phyloP scores from a whole-genome alignment of 2,797 vertebrate species.

The Serranus cabrilla region DNA sequence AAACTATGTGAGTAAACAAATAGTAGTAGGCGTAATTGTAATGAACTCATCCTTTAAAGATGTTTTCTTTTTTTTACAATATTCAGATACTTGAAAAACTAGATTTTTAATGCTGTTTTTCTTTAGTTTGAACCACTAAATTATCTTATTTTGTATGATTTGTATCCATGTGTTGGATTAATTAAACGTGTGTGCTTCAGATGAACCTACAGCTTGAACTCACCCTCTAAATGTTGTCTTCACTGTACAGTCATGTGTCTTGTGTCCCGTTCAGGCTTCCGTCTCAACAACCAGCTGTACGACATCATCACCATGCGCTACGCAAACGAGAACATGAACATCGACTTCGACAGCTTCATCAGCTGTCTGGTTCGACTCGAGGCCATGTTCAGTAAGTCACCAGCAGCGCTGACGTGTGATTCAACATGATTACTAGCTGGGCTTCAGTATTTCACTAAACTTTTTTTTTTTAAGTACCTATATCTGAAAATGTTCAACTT shows the following conservation, averaged over 20 bases:
- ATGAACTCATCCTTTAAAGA: slow-evolving; percentile 6
- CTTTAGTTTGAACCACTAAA: too few relatives aligned
- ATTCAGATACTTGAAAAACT: too few relatives aligned
- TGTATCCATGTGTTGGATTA: not conserved
- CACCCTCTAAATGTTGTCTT: slow-evolving; percentile 79
- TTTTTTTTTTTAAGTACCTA: too few relatives aligned
- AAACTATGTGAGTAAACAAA: not conserved
- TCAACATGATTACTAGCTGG: too few relatives aligned
- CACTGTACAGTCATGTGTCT: slow-evolving; percentile 87
- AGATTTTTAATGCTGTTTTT: too few relatives aligned
- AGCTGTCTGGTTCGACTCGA: slow-evolving; percentile 97
- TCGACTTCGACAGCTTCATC: slow-evolving; percentile 98
- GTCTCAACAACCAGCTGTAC: slow-evolving; percentile 97
- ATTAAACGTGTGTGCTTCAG: slow-evolving; percentile 29
- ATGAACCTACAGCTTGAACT: slow-evolving; percentile 53
- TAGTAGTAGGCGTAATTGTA: not conserved
- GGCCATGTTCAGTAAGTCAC: slow-evolving; percentile 99
- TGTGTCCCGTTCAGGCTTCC: slow-evolving; percentile 91
- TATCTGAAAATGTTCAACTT: too few relatives aligned
- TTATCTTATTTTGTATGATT: too few relatives aligned
- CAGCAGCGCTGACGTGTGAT: too few relatives aligned
- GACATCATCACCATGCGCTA: slow-evolving; percentile 98
- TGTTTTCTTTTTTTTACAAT: not conserved
- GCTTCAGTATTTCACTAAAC: too few relatives aligned
- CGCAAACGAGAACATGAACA: slow-evolving; percentile 95